Conservation (phyloP, 2,113 vertebrate genomes). For the Promerops cafer region DNA sequence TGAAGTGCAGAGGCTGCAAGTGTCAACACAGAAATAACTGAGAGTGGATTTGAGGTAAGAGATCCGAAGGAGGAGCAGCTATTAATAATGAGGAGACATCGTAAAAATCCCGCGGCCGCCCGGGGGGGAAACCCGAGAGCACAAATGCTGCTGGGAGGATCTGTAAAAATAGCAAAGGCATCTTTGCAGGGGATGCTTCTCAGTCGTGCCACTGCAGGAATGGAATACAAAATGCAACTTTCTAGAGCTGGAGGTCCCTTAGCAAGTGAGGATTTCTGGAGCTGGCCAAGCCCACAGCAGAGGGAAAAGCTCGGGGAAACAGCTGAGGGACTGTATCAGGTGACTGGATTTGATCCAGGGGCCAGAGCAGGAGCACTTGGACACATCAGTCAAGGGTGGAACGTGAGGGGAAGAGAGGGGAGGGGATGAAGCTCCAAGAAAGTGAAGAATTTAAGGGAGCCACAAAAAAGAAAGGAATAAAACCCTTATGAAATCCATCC, state of each 20-base stretch:
- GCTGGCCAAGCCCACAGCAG: background rate
- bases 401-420: background rate
- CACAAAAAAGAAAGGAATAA: background rate
- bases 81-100: conserved; percentile 45
- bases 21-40: conserved; percentile 49
- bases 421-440: background rate
- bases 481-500: background rate
- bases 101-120: conserved; percentile 5
- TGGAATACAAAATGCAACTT: conserved; percentile 5
- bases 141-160: background rate
- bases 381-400: background rate
- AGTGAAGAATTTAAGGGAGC: background rate
- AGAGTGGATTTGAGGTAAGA: conserved; percentile 32
- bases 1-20: conserved; percentile 49
- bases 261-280: background rate
- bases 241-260: background rate
- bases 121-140: conserved; percentile 16
- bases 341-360: background rate
- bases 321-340: conserved; percentile 2
- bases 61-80: conserved; percentile 21
- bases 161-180: conserved; percentile 44
- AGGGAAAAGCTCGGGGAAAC: background rate
- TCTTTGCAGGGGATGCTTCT: conserved; percentile 10
- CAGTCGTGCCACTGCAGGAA: background rate
- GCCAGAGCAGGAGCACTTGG: background rate